Percentiles rank a stretch among this genome's conserved stretches.
Evolutionary conservation across 2,113 vertebrate genomes (phyloP).

Genomic region (Ivindomyrus marchei): DNA sequence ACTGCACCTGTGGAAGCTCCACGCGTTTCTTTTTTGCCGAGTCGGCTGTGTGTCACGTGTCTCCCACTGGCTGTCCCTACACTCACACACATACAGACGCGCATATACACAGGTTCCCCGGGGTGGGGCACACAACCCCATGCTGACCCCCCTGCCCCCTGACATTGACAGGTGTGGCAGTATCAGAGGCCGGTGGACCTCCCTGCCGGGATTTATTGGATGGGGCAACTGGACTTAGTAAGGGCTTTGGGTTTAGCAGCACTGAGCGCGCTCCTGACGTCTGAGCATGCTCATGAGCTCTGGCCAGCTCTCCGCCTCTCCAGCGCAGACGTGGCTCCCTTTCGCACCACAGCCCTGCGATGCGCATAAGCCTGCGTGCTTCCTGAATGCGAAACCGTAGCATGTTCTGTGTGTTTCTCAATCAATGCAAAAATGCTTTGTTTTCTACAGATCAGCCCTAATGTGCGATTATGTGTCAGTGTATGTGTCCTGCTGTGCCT

Average conservation of each 20-base stretch:
- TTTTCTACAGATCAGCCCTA: not conserved
- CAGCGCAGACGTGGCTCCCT: not conserved
- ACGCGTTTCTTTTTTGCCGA: not conserved
- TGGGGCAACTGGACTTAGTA: conserved; percentile 42
- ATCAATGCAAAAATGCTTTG: not conserved
- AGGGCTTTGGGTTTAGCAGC: conserved; percentile 59
- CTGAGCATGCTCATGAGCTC: not conserved
- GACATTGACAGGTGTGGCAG: conserved; percentile 34
- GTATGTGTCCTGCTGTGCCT: not conserved
- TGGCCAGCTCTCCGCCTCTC: not conserved
- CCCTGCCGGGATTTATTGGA: conserved; percentile 53
- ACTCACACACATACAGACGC: not conserved
- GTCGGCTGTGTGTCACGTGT: not conserved
- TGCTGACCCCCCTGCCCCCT: conserved; percentile 49
- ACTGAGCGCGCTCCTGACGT: not conserved
- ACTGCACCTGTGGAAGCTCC: conserved; percentile 52
- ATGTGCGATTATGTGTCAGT: not conserved
- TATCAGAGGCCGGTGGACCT: conserved; percentile 29
- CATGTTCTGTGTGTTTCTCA: not conserved
- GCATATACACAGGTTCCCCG: not conserved
- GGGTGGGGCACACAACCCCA: not conserved
- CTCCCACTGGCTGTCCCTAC: not conserved
- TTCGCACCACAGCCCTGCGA: not conserved
- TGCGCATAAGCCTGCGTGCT: not conserved
- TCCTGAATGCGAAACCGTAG: not conserved